These are phyloP conservation scores for Romanogobio albipinnatus DNA, from an alignment of 2,113 vertebrate species.

Conservation along the genomic window DNA sequence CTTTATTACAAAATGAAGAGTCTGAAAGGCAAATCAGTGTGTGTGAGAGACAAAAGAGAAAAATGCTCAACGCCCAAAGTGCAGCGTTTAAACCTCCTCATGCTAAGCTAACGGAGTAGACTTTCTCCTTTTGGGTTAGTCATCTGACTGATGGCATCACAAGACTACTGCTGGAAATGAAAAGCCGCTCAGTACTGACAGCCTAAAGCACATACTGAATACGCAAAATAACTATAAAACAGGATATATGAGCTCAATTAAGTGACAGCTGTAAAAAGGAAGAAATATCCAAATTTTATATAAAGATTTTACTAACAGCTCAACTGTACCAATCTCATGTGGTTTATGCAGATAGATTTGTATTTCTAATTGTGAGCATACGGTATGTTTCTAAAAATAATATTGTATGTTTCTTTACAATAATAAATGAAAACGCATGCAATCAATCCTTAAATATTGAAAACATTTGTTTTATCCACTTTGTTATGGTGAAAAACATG, in stretches of 20 bases:
- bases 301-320: not conserved
- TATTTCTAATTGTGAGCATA: conserved; percentile 47
- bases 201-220: conserved; percentile 32
- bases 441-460: conserved; percentile 49
- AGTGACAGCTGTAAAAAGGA: not conserved
- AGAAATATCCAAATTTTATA: not conserved
- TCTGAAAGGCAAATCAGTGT: conserved; percentile 39
- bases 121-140: conserved; percentile 18
- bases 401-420: conserved; percentile 54
- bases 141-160: conserved; percentile 50
- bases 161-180: conserved; percentile 46
- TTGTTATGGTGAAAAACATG: not conserved
- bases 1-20: conserved; percentile 37
- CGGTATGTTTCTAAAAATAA: conserved; percentile 47
- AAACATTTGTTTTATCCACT: conserved; percentile 41
- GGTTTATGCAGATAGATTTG: conserved; percentile 4
- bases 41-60: conserved; percentile 27
- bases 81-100: conserved; percentile 51
- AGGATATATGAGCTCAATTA: not conserved
- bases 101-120: conserved; percentile 49
- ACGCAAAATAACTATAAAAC: not conserved
- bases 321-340: not conserved
- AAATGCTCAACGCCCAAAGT: conserved; percentile 41
- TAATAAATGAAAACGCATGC: conserved; percentile 58
- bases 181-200: conserved; percentile 27